phyloP scores from a whole-genome alignment of 2,797 vertebrate genomes.

The Naso thynnoides region DNA sequence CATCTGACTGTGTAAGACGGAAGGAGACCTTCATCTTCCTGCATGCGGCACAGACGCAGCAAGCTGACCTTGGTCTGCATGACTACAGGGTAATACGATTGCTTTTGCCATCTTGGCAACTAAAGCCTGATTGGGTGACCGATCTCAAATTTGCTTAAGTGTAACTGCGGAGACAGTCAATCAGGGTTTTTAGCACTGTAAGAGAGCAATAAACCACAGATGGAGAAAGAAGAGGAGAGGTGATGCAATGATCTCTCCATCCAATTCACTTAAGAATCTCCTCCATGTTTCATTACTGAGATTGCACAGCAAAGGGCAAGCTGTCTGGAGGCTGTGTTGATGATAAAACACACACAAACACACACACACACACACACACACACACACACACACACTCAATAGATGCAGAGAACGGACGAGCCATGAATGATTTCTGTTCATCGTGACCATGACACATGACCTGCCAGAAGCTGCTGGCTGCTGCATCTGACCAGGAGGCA shows the following conservation, averaged over 20 bases:
- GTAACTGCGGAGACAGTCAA: constrained; percentile 44
- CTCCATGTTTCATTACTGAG: constrained; percentile 75
- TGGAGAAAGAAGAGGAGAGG: constrained; percentile 27
- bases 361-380: constrained; percentile 19
- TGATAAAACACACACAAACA: constrained; percentile 36
- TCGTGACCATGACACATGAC: constrained; percentile 50
- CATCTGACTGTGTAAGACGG: constrained; percentile 31
- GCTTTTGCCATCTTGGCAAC: constrained; percentile 15
- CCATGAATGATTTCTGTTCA: constrained; percentile 43
- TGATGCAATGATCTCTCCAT: constrained; percentile 29
- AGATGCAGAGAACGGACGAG: constrained; percentile 11
- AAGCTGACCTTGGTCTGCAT: constrained; percentile 42
- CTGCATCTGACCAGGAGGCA: constrained; percentile 34
- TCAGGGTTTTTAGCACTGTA: constrained; percentile 42
- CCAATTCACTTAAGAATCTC: constrained; percentile 69
- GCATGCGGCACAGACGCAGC: constrained; percentile 7
- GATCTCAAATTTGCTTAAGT: constrained; percentile 52
- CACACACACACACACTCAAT: constrained; percentile 5
- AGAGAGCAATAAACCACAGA: constrained; percentile 56
- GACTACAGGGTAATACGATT: constrained; percentile 21
- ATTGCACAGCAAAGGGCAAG: constrained; percentile 62
- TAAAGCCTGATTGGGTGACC: constrained; percentile 10
- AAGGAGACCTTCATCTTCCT: constrained; percentile 9
- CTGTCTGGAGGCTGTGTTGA: constrained; percentile 42
- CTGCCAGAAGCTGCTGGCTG: constrained; percentile 36